Conservation (phyloP, 2,113 vertebrate genomes). For the Syngnathus floridae region DNA sequence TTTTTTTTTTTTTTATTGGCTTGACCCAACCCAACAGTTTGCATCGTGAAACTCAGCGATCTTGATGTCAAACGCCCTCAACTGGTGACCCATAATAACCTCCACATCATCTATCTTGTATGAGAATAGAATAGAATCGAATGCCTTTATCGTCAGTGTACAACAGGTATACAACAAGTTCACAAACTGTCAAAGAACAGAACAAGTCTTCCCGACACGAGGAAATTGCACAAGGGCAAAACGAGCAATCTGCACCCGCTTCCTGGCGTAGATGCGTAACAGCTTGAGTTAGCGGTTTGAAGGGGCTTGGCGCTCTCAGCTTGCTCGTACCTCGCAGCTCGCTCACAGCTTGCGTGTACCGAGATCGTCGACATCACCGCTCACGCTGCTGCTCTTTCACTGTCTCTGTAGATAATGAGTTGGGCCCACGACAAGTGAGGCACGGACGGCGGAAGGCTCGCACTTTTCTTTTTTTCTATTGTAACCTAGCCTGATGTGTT, state of each 20-base stretch:
- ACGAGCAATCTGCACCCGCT: background rate
- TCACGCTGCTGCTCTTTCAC: slow-evolving; percentile 30
- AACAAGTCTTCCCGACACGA: background rate
- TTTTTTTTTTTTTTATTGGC: background rate
- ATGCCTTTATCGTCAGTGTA: too few relatives aligned
- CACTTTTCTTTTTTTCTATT: background rate
- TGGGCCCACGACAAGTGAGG: slow-evolving; percentile 54
- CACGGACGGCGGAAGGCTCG: slow-evolving; percentile 35
- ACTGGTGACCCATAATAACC: too few relatives aligned
- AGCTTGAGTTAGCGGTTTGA: background rate
- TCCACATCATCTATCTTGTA: too few relatives aligned
- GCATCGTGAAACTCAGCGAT: background rate
- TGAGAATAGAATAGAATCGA: too few relatives aligned
- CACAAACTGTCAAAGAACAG: background rate
- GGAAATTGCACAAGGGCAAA: slow-evolving; percentile 2
- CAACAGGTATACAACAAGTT: background rate
- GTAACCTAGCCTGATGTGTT: slow-evolving; percentile 19
- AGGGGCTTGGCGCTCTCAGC: background rate
- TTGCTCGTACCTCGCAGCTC: slow-evolving; percentile 1
- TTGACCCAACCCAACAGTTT: background rate
- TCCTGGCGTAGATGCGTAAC: background rate
- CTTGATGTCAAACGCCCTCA: background rate
- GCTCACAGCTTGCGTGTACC: background rate
- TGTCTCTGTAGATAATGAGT: slow-evolving; percentile 70
- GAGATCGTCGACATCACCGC: background rate